phyloP scores from a whole-genome alignment of 2,113 vertebrate genomes.

The Leucopternis melanops region DNA sequence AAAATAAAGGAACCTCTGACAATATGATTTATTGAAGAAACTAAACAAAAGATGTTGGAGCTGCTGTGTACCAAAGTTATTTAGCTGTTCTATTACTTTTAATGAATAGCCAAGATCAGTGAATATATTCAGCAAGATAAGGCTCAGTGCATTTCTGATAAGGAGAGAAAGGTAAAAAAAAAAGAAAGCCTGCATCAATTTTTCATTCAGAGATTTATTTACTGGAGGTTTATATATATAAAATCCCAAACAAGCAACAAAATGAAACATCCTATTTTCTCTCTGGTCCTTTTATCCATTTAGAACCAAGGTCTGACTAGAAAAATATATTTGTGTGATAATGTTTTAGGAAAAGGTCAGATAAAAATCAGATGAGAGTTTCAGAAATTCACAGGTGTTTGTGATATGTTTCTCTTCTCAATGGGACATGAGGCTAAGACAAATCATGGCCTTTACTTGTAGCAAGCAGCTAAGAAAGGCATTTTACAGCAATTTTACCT shows the following conservation, averaged over 20 bases:
- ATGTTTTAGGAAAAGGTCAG: slow-evolving; percentile 29
- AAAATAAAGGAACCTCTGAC: slow-evolving; percentile 68
- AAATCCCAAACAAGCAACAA: not conserved
- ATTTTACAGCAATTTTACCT: not conserved
- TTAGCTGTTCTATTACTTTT: slow-evolving; percentile 73
- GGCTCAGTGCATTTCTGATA: slow-evolving; percentile 61
- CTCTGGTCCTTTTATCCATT: not conserved
- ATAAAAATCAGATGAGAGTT: slow-evolving; percentile 22
- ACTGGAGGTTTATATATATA: not conserved
- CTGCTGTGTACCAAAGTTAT: slow-evolving; percentile 58
- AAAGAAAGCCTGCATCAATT: slow-evolving; percentile 53
- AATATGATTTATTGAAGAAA: slow-evolving; percentile 67
- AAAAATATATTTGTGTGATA: slow-evolving; percentile 14
- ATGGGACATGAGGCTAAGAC: not conserved
- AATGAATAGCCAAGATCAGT: slow-evolving; percentile 68
- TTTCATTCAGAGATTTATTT: slow-evolving; percentile 41
- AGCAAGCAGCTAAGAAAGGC: not conserved
- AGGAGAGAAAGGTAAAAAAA: slow-evolving; percentile 40
- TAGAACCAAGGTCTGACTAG: not conserved
- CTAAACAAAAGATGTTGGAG: slow-evolving; percentile 61
- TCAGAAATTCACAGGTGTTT: not conserved
- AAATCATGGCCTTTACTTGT: not conserved
- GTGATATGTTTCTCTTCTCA: not conserved
- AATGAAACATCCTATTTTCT: not conserved
- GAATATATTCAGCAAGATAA: slow-evolving; percentile 43